Base-by-base conservation (phyloP, 2,113 vertebrate species). In the Regulus satrapa region DNA sequence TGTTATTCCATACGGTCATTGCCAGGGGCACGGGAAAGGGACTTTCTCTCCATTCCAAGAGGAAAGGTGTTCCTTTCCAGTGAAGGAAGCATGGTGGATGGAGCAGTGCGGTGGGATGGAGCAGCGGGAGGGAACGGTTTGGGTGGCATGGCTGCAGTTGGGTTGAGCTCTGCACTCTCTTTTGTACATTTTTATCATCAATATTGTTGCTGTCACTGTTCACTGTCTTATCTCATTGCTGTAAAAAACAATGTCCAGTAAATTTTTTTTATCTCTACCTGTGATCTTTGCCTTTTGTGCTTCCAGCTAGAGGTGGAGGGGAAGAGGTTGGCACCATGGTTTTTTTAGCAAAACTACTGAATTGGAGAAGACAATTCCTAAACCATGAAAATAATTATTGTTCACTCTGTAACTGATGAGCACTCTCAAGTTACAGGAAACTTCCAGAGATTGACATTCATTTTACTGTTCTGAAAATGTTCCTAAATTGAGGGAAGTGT, bases 101-200 rank as follows among this genome's bases (percentile, higher is more conserved):
- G 58, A 64, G n/a, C 21, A 38, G 23, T 23, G n/a, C n/a, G n/a
- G n/a, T n/a, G n/a, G 1, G 29, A 55, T 46, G 28, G 58, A 64
- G n/a, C 21, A 38, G 23, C 18, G n/a, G n/a, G 28, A 63, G 23
- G n/a, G 48, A 84, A 18, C 5, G 0, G 23, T 84, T 63, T 63
- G 40, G 48, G 28, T 38, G 40, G 28, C 40, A 46, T 23, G 23
- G 46, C 20, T 72, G 38, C 0, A 0, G 38, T 52, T 0, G 0
- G 18, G 3, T 46, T 0, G 0, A 55, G 49, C 40, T 55, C 48
- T 63, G 68, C 49, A 55, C n/a, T 46, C 40, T 62, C n/a, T 64
- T 55, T n/a, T 46, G n/a, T 28, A n/a, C 14, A 19, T 28, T 55
- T 64, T 54, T 55, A 32, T n/a, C 18, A 46, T 46, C 28, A 40